Evolutionary conservation across 2,113 vertebrate species (phyloP), one percentile per base, ranked within the genome.

Genomic region (Pangasianodon hypophthalmus): DNA sequence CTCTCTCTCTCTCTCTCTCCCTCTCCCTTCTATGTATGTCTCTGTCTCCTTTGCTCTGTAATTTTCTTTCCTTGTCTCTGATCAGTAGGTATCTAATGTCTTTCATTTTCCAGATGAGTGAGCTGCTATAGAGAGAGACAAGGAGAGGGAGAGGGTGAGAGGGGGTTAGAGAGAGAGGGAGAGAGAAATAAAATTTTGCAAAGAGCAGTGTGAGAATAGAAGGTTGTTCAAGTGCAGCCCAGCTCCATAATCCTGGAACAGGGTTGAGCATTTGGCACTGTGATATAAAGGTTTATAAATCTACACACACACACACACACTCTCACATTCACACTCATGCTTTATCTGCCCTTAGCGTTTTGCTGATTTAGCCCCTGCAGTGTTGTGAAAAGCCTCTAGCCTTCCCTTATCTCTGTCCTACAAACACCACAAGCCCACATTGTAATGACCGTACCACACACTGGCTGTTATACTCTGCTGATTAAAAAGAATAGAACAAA

Each of bases 341-440:
- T 7, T 85, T 85, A 84, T 89, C 64, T 89, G 81, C 69, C 46
- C 67, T 85, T 77, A 56, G 71, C 83, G 44, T 85, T 85, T 89
- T 41, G 75, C 84, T 86, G 87, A 69, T 82, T 88, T 81, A 56
- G 87, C 75, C 56, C 69, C 54, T 50, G 29, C 24, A 11, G 87
- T 62, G 44, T 81, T 83, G 32, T 71, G 62, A 19, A 82, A 83
- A 82, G 58, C 79, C n/a, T 71, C 32, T 26, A 83, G 50, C 11
- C 14, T n/a, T 41, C n/a, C 14, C 46, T 88, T 88, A 88, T 88
- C 79, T 88, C 60, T 69, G 79, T 54, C 26, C 48, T 82, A 29
- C 77, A 88, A 64, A 54, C 44, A 67, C 58, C 54, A 58, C 77
- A 52, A 80, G 41, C 46, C n/a, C 62, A 71, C 79, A 71, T 83